Conservation (phyloP, 2,888 invertebrate species). For the Pristionchus mayeri region DNA sequence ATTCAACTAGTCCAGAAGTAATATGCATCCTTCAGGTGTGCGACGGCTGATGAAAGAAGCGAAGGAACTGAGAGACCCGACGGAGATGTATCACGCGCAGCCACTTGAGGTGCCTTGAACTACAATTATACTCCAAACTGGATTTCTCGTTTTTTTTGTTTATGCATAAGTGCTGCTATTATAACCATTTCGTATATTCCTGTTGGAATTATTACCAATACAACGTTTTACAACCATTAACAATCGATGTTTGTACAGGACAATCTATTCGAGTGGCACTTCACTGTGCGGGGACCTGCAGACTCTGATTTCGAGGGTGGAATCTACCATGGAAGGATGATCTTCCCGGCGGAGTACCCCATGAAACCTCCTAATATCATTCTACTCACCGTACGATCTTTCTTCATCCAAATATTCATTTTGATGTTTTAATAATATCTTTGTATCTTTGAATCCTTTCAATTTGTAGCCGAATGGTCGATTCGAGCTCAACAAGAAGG, state of each 20-base stretch:
- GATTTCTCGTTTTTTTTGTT: neutral
- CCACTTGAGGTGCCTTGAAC: conserved; percentile 84
- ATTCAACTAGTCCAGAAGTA: too few relatives aligned
- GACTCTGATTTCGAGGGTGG: conserved; percentile 90
- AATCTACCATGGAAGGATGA: conserved; percentile 91
- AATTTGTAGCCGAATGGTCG: conserved; percentile 87
- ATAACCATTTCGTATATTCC: too few relatives aligned
- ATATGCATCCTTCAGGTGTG: conserved; percentile 83
- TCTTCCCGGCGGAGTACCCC: conserved; percentile 93
- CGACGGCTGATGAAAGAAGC: conserved; percentile 94
- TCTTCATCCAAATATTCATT: too few relatives aligned
- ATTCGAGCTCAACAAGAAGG: conserved; percentile 93
- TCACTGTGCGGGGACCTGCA: conserved; percentile 91
- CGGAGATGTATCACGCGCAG: conserved; percentile 90
- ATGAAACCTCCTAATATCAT: conserved; percentile 98
- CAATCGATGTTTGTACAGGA: conserved; percentile 79
- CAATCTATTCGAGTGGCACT: conserved; percentile 97
- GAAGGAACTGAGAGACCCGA: conserved; percentile 87
- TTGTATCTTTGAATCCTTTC: neutral
- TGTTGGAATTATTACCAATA: too few relatives aligned
- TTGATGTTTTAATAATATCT: too few relatives aligned
- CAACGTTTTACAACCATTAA: neutral
- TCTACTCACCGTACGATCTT: conserved; percentile 86
- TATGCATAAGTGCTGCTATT: neutral
- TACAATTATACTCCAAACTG: neutral